Base-by-base conservation (phyloP, 2,113 vertebrate genomes). In the Saguinus midas region DNA sequence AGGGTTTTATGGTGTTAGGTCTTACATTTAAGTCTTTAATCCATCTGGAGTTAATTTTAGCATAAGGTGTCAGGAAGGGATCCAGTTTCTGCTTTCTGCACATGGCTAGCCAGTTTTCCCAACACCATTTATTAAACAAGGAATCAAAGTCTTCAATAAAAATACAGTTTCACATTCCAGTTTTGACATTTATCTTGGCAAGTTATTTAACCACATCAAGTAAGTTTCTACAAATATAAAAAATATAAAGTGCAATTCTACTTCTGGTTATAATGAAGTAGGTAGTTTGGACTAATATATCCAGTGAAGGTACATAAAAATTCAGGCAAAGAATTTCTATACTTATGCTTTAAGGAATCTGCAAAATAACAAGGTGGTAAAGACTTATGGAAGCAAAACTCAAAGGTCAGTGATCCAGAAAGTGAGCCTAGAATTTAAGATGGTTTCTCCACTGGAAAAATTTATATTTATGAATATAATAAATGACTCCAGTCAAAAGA, bases 161-260 rank as follows among this genome's bases (percentile, higher is more conserved):
- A 78, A 73, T 1, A 79, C 20, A 45, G 75, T 82, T 93, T 58
- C 12, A 96, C 58, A 79, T 58, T 82, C 18, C 11, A 92, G 45
- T 79, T 76, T 52, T 90, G 57, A 87, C 40, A 89, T 13, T 86
- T 52, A 76, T 40, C 40, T 68, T 95, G 83, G 40, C 37, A 90
- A 94, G 13, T 91, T 81, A 95, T 89, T 88, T 89, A 96, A 72
- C 5, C 14, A 43, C 23, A 72, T 40, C 35, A 76, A 91, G 23
- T 48, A 90, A 27, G 11, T 75, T 76, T 72, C 76, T 84, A 64
- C 50, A 87, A 86, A 86, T 23, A 81, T 52, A 76, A 93, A 94
- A 75, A 72, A 79, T 14, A 1, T 21, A 35, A 68, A 68, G 40
- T 90, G 48, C 18, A 96, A 85, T 72, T 88, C 11, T 7, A 93